Conservation (phyloP, 2,797 vertebrate species). For the Coluber constrictor region DNA sequence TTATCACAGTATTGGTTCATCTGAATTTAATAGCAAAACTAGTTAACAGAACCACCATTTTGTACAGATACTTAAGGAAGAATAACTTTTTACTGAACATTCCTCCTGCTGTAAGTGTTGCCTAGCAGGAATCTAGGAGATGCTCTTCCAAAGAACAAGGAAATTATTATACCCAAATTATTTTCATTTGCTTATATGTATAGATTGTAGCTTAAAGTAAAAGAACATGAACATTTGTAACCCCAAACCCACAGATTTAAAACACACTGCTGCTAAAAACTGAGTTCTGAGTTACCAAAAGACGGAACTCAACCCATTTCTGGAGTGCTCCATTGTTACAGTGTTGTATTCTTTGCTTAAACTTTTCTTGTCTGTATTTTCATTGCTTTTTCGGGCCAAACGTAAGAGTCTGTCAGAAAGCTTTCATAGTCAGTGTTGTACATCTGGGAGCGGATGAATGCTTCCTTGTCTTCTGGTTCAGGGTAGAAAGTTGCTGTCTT, state of each 20-base stretch:
- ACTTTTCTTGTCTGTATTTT: constrained; percentile 76
- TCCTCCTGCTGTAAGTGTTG: background rate
- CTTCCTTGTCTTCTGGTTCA: constrained; percentile 86
- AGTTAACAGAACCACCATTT: background rate
- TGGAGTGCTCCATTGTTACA: background rate
- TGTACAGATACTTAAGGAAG: background rate
- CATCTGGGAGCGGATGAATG: constrained; percentile 78
- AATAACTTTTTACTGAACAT: background rate
- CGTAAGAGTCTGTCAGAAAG: constrained; percentile 82
- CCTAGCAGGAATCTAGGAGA: background rate
- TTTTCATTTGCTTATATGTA: constrained; percentile 52
- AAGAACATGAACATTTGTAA: constrained; percentile 45
- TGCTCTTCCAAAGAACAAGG: background rate
- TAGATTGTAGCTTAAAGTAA: constrained; percentile 19
- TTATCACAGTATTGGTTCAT: background rate
- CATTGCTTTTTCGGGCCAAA: constrained; percentile 85
- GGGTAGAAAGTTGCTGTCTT: constrained; percentile 82
- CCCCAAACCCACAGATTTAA: constrained; percentile 51
- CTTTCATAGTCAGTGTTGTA: constrained; percentile 86
- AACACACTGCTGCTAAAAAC: constrained; percentile 59
- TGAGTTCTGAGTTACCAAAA: constrained; percentile 9
- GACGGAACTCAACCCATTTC: constrained; percentile 26
- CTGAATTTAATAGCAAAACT: background rate
- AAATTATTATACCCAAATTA: constrained; percentile 33
- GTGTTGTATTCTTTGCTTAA: constrained; percentile 37